Percentiles rank a stretch among this genome's conserved stretches.
Evolutionary conservation across 2,113 vertebrate genomes (phyloP).

Genomic region (Laterallus jamaicensis): DNA sequence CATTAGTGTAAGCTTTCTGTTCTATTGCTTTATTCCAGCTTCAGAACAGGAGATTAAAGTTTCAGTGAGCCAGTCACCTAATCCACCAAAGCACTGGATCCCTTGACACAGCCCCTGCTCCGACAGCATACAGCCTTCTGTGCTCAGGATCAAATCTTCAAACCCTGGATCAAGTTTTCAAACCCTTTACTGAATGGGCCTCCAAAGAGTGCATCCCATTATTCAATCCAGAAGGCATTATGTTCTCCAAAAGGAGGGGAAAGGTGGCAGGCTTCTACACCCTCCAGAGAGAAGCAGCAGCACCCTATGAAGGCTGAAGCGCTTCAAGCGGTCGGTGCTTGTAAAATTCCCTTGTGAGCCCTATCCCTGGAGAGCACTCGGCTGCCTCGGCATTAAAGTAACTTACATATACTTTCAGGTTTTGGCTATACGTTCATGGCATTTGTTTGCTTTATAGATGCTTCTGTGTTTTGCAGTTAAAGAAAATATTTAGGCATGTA

Average conservation of each 20-base stretch:
- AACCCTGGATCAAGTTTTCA: neutral
- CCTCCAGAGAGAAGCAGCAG: neutral
- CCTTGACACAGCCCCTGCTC: neutral
- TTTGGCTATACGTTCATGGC: neutral
- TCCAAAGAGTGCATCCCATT: neutral
- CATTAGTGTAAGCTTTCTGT: neutral
- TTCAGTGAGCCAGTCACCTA: neutral
- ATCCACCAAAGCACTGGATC: neutral
- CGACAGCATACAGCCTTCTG: neutral
- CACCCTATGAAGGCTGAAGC: neutral
- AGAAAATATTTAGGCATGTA: neutral
- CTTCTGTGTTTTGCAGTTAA: neutral
- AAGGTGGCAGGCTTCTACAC: neutral
- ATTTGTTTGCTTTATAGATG: neutral
- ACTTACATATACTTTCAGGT: neutral
- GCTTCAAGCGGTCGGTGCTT: neutral
- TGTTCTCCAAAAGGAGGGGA: neutral
- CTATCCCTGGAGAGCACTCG: neutral
- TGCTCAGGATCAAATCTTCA: neutral
- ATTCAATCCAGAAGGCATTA: neutral
- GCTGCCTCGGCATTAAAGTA: neutral
- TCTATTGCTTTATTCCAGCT: neutral
- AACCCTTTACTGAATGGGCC: neutral
- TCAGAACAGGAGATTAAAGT: slow-evolving; percentile 19
- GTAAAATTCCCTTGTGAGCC: neutral